A percentile compares a stretch with the other conserved stretches of the same genome.
Conservation (phyloP, 1,140 invertebrate species). For the Diorhabda elongata region DNA sequence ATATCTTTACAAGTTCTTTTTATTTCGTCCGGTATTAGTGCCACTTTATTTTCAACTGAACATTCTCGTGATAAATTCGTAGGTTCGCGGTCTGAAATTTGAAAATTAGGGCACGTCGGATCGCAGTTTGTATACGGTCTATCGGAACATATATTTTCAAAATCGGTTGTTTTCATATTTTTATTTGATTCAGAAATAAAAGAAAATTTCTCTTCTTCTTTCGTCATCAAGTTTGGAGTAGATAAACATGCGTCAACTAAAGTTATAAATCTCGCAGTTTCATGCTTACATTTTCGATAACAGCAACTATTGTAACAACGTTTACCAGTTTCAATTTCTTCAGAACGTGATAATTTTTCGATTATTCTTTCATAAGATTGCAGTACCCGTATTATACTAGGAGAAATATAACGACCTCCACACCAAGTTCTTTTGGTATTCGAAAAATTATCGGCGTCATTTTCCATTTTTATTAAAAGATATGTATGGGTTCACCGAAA, state of each 20-base stretch:
- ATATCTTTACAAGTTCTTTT: not conserved
- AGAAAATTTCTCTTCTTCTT: not conserved
- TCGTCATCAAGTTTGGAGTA: not conserved
- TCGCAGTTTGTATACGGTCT: no score
- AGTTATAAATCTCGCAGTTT: not conserved
- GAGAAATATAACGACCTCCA: not conserved
- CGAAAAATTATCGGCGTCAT: not conserved
- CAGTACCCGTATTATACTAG: not conserved
- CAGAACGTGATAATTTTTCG: no score
- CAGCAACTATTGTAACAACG: no score
- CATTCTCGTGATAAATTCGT: no score
- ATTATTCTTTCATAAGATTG: not conserved
- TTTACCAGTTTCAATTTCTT: no score
- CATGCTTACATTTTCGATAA: not conserved
- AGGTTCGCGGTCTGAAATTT: no score
- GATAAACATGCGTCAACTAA: not conserved
- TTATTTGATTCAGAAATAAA: no score
- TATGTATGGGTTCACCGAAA: not conserved
- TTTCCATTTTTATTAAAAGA: not conserved
- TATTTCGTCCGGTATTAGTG: no score
- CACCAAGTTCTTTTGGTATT: not conserved
- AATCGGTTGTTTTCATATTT: no score
- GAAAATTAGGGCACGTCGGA: no score
- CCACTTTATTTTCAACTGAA: no score
- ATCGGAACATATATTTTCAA: no score